phyloP scores from a whole-genome alignment of 2,888 invertebrate species.

The Panopea generosa region DNA sequence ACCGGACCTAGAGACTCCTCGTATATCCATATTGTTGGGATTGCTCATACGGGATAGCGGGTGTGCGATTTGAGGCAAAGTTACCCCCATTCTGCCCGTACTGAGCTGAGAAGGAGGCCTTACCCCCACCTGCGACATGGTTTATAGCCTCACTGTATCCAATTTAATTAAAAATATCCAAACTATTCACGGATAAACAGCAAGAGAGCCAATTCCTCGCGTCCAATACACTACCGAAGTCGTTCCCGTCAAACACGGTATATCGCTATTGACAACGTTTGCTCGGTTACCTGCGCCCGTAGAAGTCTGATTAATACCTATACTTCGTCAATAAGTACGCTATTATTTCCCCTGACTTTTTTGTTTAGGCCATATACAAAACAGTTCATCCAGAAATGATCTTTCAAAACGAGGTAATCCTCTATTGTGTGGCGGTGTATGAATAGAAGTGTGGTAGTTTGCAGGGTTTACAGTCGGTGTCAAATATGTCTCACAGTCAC shows the following conservation, averaged over 20 bases:
- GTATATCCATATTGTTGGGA: slow-evolving; percentile 77
- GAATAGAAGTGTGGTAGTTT: slow-evolving; percentile 25
- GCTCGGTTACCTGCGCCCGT: slow-evolving; percentile 68
- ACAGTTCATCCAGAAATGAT: slow-evolving; percentile 67
- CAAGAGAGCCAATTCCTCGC: not conserved
- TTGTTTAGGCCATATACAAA: slow-evolving; percentile 70
- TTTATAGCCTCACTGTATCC: slow-evolving; percentile 4
- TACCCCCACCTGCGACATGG: slow-evolving; percentile 77
- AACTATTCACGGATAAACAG: not conserved
- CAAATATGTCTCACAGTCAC: slow-evolving; percentile 53
- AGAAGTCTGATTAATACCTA: slow-evolving; percentile 40
- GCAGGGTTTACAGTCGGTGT: slow-evolving; percentile 41
- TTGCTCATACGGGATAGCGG: slow-evolving; percentile 81
- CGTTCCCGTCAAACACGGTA: slow-evolving; percentile 50
- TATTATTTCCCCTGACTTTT: slow-evolving; percentile 72
- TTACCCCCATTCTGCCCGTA: slow-evolving; percentile 65
- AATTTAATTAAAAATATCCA: slow-evolving; percentile 5
- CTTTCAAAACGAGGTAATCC: slow-evolving; percentile 49
- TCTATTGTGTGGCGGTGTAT: slow-evolving; percentile 41
- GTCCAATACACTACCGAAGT: not conserved
- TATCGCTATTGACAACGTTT: slow-evolving; percentile 67
- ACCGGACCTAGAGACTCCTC: slow-evolving; percentile 79
- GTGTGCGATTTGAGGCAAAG: slow-evolving; percentile 81
- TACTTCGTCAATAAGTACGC: slow-evolving; percentile 60
- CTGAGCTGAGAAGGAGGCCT: slow-evolving; percentile 71